phyloP scores from a whole-genome alignment of 2,888 invertebrate genomes.

The Elegia similella region DNA sequence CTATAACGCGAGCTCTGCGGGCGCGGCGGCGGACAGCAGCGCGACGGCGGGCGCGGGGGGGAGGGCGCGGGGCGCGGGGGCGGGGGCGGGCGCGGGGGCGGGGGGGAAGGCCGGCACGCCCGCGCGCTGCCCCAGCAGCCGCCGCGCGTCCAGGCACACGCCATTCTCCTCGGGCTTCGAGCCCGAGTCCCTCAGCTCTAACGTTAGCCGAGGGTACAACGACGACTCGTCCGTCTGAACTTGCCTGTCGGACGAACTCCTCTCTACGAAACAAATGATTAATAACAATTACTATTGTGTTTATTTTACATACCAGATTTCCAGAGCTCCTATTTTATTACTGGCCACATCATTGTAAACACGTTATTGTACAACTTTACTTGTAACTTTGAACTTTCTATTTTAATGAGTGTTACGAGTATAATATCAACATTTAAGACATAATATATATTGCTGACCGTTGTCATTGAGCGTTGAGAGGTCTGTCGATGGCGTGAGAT shows the following conservation, averaged over 20 bases:
- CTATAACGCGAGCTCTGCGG: conserved; percentile 41
- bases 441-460: conserved; percentile 27
- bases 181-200: conserved; percentile 13
- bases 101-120: conserved; percentile 31
- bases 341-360: too few relatives aligned
- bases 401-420: too few relatives aligned
- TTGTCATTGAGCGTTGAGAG: conserved; percentile 56
- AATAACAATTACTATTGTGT: not conserved
- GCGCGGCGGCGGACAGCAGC: conserved; percentile 25
- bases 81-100: conserved; percentile 19
- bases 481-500: conserved; percentile 58
- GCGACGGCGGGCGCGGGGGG: conserved; percentile 21
- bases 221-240: conserved; percentile 62
- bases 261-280: conserved; percentile 37
- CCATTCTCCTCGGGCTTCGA: conserved; percentile 25
- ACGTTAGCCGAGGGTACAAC: conserved; percentile 32
- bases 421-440: too few relatives aligned
- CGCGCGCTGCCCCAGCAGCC: conserved; percentile 36
- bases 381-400: too few relatives aligned
- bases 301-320: not conserved
- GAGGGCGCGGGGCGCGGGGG: conserved; percentile 20
- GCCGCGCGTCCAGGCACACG: conserved; percentile 42
- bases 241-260: conserved; percentile 53
- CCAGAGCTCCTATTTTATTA: too few relatives aligned
- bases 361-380: too few relatives aligned